Percentiles rank a stretch among this genome's conserved stretches.
Evolutionary conservation across 2,797 vertebrate genomes (phyloP).

Genomic region (Potorous gilbertii): DNA sequence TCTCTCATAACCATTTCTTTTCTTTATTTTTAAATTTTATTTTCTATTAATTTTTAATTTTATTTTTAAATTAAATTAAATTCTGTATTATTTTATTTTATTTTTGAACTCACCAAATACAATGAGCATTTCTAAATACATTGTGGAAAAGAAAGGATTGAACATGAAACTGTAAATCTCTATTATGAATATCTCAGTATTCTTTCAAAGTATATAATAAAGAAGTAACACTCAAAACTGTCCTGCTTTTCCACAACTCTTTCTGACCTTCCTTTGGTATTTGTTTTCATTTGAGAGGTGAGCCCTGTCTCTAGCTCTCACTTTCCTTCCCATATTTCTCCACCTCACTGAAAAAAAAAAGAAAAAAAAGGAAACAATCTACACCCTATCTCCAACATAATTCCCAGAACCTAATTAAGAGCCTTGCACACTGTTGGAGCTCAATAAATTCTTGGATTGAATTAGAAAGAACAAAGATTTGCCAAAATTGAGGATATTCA

Average conservation of each 20-base stretch:
- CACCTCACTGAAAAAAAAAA: neutral
- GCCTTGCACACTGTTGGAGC: neutral
- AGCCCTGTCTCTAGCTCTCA: neutral
- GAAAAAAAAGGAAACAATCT: neutral
- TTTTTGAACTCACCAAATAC: neutral
- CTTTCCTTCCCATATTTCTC: neutral
- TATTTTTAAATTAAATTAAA: neutral
- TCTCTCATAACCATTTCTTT: neutral
- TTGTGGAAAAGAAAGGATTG: neutral
- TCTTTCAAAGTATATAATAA: neutral
- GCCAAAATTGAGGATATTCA: neutral
- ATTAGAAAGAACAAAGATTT: neutral
- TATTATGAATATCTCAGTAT: neutral
- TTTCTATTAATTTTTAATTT: neutral
- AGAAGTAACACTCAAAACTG: neutral
- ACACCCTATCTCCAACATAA: neutral
- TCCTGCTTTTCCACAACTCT: neutral
- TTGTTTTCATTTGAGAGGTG: neutral
- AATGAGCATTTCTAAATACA: neutral
- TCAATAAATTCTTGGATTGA: neutral
- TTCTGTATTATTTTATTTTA: neutral
- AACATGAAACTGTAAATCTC: neutral
- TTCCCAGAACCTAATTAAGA: neutral
- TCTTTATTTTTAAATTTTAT: neutral
- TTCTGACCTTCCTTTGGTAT: neutral